These are phyloP conservation scores for Onthophagus taurus DNA, from an alignment of 1,140 invertebrate genomes.

Conservation along the genomic window DNA sequence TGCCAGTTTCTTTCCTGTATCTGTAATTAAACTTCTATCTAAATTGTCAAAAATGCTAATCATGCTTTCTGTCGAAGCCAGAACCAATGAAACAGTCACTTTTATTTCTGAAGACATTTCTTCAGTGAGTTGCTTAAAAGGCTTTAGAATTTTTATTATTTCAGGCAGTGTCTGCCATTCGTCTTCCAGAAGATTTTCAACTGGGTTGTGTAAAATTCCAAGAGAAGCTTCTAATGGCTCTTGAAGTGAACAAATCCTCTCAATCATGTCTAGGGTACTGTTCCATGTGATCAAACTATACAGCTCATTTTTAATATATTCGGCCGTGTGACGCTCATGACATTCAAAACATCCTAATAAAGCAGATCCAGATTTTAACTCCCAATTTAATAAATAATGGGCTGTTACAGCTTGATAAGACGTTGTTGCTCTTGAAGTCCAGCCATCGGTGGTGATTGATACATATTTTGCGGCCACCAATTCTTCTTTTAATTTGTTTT, in stretches of 20 bases:
- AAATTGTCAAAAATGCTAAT: conserved; percentile 19
- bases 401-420: background rate
- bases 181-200: conserved; percentile 11
- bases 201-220: conserved; percentile 17
- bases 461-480: background rate
- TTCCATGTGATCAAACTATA: conserved; percentile 27
- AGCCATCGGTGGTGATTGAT: background rate
- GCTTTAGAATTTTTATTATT: conserved; percentile 20
- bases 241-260: conserved; percentile 22
- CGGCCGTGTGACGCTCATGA: too few species aligned
- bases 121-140: conserved; percentile 13
- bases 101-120: conserved; percentile 18
- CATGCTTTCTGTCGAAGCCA: conserved; percentile 22
- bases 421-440: background rate
- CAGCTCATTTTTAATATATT: too few species aligned
- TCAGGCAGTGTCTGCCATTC: conserved; percentile 19
- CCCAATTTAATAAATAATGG: conserved; percentile 5
- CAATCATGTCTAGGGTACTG: conserved; percentile 29
- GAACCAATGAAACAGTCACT: conserved; percentile 18
- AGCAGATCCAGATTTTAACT: too few species aligned
- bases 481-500: background rate
- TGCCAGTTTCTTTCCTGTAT: conserved; percentile 20
- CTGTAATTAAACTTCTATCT: conserved; percentile 14
- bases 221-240: conserved; percentile 23
- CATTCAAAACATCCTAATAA: too few species aligned